Percentiles rank a stretch among this genome's conserved stretches.
phyloP scores from a whole-genome alignment of 2,888 invertebrate genomes.

The Sphaerophoria taeniata region DNA sequence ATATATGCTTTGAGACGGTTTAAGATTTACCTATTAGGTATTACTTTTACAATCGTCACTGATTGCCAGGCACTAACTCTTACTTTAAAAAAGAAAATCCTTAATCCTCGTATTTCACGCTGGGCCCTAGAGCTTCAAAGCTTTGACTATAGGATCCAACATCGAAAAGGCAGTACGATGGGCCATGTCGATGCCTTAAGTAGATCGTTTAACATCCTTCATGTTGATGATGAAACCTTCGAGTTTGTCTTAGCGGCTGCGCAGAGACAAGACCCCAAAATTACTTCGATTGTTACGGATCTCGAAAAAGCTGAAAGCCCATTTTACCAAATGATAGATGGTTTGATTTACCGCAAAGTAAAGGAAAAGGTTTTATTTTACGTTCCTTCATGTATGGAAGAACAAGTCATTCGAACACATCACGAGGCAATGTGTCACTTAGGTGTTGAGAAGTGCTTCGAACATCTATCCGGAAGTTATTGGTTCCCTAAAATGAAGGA shows the following conservation, averaged over 20 bases:
- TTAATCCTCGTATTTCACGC: constrained; percentile 76
- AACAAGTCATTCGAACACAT: constrained; percentile 14
- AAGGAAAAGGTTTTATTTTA: constrained; percentile 14
- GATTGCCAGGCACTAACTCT: constrained; percentile 18
- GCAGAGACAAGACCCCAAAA: constrained; percentile 64
- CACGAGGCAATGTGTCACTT: constrained; percentile 24
- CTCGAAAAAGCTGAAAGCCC: constrained; percentile 49
- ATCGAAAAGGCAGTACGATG: neutral
- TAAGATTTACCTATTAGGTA: neutral
- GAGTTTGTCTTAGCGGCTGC: constrained; percentile 41
- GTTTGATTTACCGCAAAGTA: neutral
- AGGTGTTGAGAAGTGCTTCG: neutral
- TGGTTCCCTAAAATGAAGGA: constrained; percentile 43
- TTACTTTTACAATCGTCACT: constrained; percentile 20
- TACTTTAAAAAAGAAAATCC: constrained; percentile 21
- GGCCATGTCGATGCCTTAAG: neutral
- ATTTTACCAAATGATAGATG: constrained; percentile 7
- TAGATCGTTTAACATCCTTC: constrained; percentile 24
- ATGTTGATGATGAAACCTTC: constrained; percentile 46
- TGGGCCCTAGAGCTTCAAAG: constrained; percentile 75
- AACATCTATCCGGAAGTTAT: constrained; percentile 7
- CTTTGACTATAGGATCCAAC: neutral
- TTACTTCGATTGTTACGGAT: constrained; percentile 58
- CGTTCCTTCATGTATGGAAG: constrained; percentile 31
- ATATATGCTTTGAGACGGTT: constrained; percentile 33